phyloP scores from a whole-genome alignment of 2,113 vertebrate species.

The Hepsetus odoe region DNA sequence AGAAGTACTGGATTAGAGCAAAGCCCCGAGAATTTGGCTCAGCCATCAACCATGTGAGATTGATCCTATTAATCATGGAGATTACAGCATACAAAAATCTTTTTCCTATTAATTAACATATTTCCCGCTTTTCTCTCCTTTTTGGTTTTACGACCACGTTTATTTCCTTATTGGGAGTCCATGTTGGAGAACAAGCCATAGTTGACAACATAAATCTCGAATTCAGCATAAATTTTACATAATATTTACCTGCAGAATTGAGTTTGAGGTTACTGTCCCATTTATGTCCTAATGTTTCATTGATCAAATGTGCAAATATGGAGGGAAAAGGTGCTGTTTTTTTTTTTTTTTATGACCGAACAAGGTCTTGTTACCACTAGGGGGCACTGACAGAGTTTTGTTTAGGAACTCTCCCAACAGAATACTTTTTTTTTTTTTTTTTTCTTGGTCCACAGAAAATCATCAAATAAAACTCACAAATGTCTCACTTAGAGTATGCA shows the following conservation, averaged over 20 bases:
- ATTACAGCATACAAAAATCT: slow-evolving; percentile 11
- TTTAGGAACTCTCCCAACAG: background rate
- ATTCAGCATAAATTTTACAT: background rate
- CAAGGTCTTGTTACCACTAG: slow-evolving; percentile 3
- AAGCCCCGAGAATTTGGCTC: slow-evolving; percentile 17
- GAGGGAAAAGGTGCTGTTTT: background rate
- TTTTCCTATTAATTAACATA: slow-evolving; percentile 28
- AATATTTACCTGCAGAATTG: background rate
- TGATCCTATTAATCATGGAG: slow-evolving; percentile 51
- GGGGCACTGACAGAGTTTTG: background rate
- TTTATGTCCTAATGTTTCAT: background rate
- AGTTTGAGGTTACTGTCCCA: background rate
- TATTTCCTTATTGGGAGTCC: background rate
- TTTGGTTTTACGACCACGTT: background rate
- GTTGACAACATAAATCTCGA: background rate
- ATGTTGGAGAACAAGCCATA: background rate
- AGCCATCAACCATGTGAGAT: slow-evolving; percentile 21
- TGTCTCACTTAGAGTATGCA: no score
- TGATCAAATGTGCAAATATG: background rate
- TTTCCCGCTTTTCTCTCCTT: background rate
- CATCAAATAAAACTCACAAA: no score
- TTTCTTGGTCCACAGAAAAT: no score
- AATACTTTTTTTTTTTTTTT: background rate
- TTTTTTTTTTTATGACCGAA: background rate
- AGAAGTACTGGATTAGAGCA: slow-evolving; percentile 33